Conservation (phyloP, 2,113 vertebrate species). For the Myiopsitta monachus region DNA sequence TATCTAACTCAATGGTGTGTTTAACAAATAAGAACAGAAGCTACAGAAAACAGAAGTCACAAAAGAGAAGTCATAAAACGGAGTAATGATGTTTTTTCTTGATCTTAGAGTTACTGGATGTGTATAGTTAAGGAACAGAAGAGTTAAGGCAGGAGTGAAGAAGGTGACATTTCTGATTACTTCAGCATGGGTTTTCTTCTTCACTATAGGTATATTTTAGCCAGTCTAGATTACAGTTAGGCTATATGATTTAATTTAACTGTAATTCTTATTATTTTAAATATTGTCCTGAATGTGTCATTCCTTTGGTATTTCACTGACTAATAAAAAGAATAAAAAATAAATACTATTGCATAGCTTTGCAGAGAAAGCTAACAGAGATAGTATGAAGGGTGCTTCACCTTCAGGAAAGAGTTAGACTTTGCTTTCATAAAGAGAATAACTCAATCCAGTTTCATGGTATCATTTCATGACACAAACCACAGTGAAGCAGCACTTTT, state of each 20-base stretch:
- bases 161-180: conserved; percentile 21
- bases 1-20: background rate
- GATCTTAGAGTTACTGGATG: conserved; percentile 41
- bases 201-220: conserved; percentile 27
- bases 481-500: background rate
- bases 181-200: conserved; percentile 35
- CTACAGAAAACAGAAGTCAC: background rate
- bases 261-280: background rate
- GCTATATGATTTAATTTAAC: background rate
- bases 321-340: background rate
- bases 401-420: background rate
- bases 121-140: conserved; percentile 62
- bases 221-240: background rate
- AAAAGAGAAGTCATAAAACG: background rate
- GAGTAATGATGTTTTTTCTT: background rate
- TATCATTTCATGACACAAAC: background rate
- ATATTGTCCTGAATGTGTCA: background rate
- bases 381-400: background rate
- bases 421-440: background rate
- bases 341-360: background rate
- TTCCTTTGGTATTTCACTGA: background rate
- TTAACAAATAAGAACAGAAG: background rate
- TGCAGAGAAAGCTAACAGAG: background rate
- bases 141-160: conserved; percentile 36
- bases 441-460: background rate